phyloP scores from a whole-genome alignment of 2,113 vertebrate genomes.

The Hoplias malabaricus region DNA sequence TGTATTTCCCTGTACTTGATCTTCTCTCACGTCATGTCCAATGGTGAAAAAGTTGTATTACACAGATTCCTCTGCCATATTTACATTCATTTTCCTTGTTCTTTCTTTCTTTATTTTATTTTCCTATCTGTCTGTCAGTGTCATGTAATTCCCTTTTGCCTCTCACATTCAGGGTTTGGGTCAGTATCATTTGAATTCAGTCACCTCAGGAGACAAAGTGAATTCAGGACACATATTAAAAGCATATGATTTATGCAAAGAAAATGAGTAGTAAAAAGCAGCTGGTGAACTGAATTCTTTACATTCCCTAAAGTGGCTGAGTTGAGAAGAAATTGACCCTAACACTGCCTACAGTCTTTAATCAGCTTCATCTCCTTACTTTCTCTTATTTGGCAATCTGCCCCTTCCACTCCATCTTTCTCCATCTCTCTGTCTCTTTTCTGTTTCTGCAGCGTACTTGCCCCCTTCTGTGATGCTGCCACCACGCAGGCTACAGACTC shows the following conservation, averaged over 20 bases:
- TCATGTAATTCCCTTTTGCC: slow-evolving; percentile 48
- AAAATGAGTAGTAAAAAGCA: neutral
- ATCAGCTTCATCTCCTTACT: slow-evolving; percentile 30
- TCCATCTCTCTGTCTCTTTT: slow-evolving; percentile 24
- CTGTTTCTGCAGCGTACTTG: slow-evolving; percentile 82
- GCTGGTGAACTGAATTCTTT: slow-evolving; percentile 24
- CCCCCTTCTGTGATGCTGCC: slow-evolving; percentile 98
- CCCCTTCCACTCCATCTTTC: slow-evolving; percentile 22
- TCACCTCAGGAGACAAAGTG: slow-evolving; percentile 38
- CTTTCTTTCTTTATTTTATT: slow-evolving; percentile 17
- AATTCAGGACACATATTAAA: slow-evolving; percentile 11
- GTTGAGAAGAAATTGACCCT: slow-evolving; percentile 35
- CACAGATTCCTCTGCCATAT: neutral
- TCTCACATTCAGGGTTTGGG: slow-evolving; percentile 42
- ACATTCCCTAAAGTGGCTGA: slow-evolving; percentile 44
- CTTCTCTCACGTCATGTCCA: neutral
- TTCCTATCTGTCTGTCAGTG: slow-evolving; percentile 38
- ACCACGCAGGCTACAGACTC: slow-evolving; percentile 90
- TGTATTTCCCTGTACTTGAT: neutral
- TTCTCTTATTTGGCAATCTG: slow-evolving; percentile 7
- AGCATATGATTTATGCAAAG: neutral
- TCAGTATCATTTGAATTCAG: slow-evolving; percentile 44
- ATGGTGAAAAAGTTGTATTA: slow-evolving; percentile 8
- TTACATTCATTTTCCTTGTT: slow-evolving; percentile 4
- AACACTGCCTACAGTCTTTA: slow-evolving; percentile 32